Evolutionary conservation across 2,113 vertebrate genomes (phyloP), one percentile per base, ranked within the genome.

Genomic region (Rousettus leschenaultii): DNA sequence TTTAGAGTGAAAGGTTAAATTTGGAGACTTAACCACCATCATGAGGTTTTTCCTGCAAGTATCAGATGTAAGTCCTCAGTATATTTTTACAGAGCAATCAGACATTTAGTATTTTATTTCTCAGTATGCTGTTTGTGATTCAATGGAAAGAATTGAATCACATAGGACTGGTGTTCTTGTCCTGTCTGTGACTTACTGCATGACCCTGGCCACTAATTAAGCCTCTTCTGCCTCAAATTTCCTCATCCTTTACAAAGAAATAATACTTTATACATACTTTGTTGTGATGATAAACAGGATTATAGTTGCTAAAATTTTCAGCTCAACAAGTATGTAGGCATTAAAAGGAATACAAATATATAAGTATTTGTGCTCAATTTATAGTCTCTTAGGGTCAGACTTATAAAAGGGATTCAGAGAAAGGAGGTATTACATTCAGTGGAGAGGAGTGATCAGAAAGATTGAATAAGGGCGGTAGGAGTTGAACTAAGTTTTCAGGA

Each of bases 141-240:
- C 57, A 94, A 35, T 55, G 57, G 35, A 84, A 96, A 96, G 48
- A 89, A 94, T 16, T 19, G 79, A 82, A 59, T 82, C 57, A 82
- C 55, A 83, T 28, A 92, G 19, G 33, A 45, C 28, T 96, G 38
- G 74, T 68, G 89, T 95, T 93, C 35, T 82, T 66, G 74, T 80
- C 33, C 35, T 89, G 61, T 28, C 66, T 77, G 35, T 93, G 70
- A 95, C n/a, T 89, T 91, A 80, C n/a, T 74, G 2, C 89, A 68
- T 95, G 63, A 96, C 28, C 21, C 15, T 78, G 63, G 63, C n/a
- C 43, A 95, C 59, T 89, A 95, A 40, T 83, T 96, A 88, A 91
- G 18, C 2, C 22, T 95, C 79, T 84, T 74, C 28, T 55, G 51
- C 35, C 28, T 45, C 21, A 75, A 80, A 48, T 92, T 93, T 89